phyloP scores from a whole-genome alignment of 2,797 vertebrate genomes.

The Enteromius afrohamiltoni region DNA sequence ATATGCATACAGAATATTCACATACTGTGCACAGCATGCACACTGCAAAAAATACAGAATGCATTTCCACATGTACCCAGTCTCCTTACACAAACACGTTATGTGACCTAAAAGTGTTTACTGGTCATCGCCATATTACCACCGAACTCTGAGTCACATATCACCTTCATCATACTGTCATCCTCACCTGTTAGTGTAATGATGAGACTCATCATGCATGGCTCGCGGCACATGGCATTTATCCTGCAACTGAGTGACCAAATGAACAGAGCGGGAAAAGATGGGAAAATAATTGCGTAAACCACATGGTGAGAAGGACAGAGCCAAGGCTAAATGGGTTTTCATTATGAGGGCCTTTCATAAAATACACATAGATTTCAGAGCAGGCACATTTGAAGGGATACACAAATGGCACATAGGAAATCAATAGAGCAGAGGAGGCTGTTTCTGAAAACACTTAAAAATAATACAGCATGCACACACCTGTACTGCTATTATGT shows the following conservation, averaged over 20 bases:
- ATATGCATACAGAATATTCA: slow-evolving; percentile 10
- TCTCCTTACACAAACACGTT: slow-evolving; percentile 18
- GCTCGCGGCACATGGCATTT: neutral
- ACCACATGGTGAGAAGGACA: slow-evolving; percentile 47
- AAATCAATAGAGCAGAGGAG: neutral
- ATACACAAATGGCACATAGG: slow-evolving; percentile 6
- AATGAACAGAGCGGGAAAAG: slow-evolving; percentile 19
- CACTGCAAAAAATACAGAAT: neutral
- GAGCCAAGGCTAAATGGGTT: slow-evolving; percentile 45
- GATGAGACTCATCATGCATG: slow-evolving; percentile 11
- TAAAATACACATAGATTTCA: slow-evolving; percentile 38
- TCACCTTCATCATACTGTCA: slow-evolving; percentile 36
- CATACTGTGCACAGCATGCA: neutral
- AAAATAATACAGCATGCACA: neutral
- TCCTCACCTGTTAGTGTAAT: slow-evolving; percentile 42
- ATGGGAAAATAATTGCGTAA: slow-evolving; percentile 47
- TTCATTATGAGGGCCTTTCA: slow-evolving; percentile 50
- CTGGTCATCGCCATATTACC: slow-evolving; percentile 5
- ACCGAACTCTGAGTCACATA: slow-evolving; percentile 30
- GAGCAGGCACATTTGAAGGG: slow-evolving; percentile 5
- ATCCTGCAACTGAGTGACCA: neutral
- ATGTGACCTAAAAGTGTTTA: slow-evolving; percentile 48
- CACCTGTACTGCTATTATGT: neutral
- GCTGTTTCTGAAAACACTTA: slow-evolving; percentile 26
- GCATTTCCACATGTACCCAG: neutral